Conservation (phyloP, 2,113 vertebrate genomes). For the Syrrhaptes paradoxus region DNA sequence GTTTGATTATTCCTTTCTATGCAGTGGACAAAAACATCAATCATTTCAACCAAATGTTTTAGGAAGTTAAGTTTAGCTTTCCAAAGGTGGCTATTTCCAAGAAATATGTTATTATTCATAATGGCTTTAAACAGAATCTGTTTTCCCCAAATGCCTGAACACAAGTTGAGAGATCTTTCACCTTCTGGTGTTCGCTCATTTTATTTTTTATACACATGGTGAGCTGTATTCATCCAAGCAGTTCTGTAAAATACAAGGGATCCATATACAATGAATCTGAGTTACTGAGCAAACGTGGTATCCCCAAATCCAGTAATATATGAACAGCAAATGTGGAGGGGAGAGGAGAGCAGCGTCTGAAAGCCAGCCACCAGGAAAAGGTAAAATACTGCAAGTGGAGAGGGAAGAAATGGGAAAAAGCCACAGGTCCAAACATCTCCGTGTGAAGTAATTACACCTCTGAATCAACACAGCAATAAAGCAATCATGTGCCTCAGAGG, state of each 20-base stretch:
- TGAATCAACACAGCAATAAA: neutral
- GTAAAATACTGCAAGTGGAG: neutral
- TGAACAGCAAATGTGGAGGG: neutral
- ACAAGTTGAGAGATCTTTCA: slow-evolving; percentile 8
- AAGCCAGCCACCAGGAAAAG: neutral
- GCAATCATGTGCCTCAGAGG: neutral
- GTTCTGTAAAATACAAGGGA: neutral
- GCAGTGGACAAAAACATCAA: slow-evolving; percentile 31
- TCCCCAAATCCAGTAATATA: neutral
- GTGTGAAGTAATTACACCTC: neutral
- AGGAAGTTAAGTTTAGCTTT: slow-evolving; percentile 29
- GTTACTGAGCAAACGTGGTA: neutral
- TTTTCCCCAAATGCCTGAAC: neutral
- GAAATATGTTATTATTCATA: slow-evolving; percentile 38
- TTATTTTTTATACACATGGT: neutral
- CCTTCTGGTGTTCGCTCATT: neutral
- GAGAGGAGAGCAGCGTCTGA: neutral
- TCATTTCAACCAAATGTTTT: slow-evolving; percentile 44
- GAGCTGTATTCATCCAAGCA: neutral
- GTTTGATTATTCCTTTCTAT: slow-evolving; percentile 33
- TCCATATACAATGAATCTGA: neutral
- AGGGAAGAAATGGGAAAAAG: neutral
- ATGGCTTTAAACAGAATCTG: slow-evolving; percentile 35
- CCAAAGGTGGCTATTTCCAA: slow-evolving; percentile 16
- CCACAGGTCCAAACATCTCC: neutral